Evolutionary conservation across 64 coral and sea anemone species (phyloP), one percentile per base, ranked within the genome.

Genomic region (Montipora sp.): DNA sequence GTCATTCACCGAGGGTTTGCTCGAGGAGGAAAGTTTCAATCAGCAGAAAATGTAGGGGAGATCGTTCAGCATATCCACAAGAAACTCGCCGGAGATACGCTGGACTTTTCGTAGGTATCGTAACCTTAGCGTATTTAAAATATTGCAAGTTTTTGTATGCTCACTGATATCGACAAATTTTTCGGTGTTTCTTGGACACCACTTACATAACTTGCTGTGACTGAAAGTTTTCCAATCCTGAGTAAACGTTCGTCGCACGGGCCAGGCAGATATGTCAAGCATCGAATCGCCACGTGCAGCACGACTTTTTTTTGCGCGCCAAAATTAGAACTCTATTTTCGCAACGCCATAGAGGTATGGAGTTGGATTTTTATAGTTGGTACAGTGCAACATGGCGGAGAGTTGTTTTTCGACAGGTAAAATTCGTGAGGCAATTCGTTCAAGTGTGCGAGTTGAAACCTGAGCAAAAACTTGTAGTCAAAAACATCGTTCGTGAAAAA

Each of bases 401-500:
- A 74, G 23, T 74, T 24, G 59, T 63, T 63, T 74, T 27, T 74
- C 71, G 22, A 24, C 22, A 11, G 11, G 71, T 74, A 12, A 74
- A 74, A 74, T 74, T 24, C n/a, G 24, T 43, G 24, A 74, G 1
- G 71, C 71, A 24, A 74, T 74, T 27, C 24, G 71, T 27, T 74
- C 71, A 22, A 74, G 71, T 74, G n/a, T 74, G 23, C 23, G 71
- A 74, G 71, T 43, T 74, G 22, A 74, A 74, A 74, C 71, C 71
- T 20, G 71, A 74, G 24, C 71, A 74, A 74, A 74, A 3, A 74
- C 71, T 74, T 16, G 71, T 74, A 22, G 11, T 74, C n/a, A 1
- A 23, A 43, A 74, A 74, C 71, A 57, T 57, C 53, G 71, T 74
- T 74, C 71, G 71, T 74, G 71, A 5, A 74, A 74, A 74, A 74